Base-by-base conservation (phyloP, 1,140 invertebrate genomes). In the Drosophila sechellia region DNA sequence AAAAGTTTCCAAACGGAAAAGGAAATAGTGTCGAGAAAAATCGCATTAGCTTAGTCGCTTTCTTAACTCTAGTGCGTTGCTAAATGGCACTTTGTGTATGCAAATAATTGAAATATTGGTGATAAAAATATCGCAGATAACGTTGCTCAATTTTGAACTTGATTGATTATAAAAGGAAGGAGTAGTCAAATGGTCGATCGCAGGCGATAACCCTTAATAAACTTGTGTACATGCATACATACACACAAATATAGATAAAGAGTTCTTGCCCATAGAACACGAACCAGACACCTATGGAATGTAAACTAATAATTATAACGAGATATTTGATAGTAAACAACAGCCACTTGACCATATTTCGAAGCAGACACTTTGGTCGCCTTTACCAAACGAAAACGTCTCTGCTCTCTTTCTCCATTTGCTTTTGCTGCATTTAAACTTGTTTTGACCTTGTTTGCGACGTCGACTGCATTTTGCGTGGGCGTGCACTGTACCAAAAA, bases 371-470 rank as follows among this genome's bases (percentile, higher is more conserved):
- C 34, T 39, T 22, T 65, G 43, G 43, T 66, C 45, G 58, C 63
- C 57, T 54, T 12, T 22, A 42, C 70, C 15, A 48, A 49, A 37
- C 43, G 27, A 73, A 74, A 55, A 56, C 53, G 49, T 53, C 53
- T 45, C 52, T 65, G 46, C 58, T 54, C 40, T 65, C 45, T 34
- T 52, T 56, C 10, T 35, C 17, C 12, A 25, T 40, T 71, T 69
- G 45, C 37, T 50, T 49, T 55, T 69, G 53, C 46, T 77, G 81
- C 72, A 77, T 73, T 80, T 86, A 74, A 77, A 86, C 81, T 86
- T 79, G 79, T 73, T 79, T 79, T 89, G 84, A 89, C 84, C 83
- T 86, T 86, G 83, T 83, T 87, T 65, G 54, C 65, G 54, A 61
- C 54, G 42, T 43, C 50, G 56, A 34, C 64, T 80, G 72, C 72